A percentile compares a stretch with the other conserved stretches of the same genome.
phyloP scores from a whole-genome alignment of 2,888 invertebrate species.

The Nemotelus nigrinus region DNA sequence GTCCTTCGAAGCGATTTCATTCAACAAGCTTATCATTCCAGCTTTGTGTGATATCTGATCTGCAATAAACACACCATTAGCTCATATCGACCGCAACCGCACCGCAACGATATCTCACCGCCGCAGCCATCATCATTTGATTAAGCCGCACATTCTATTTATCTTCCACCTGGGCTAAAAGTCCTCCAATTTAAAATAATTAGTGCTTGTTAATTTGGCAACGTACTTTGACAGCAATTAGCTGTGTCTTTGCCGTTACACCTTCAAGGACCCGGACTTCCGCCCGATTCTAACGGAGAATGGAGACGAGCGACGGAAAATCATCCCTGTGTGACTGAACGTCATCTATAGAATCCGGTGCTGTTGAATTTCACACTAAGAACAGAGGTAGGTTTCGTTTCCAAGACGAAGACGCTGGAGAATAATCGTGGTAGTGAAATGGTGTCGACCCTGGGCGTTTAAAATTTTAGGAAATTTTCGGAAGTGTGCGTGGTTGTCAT shows the following conservation, averaged over 20 bases:
- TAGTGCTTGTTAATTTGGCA: slow-evolving; percentile 43
- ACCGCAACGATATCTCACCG: neutral
- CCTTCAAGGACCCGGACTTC: neutral
- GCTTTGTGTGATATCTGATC: slow-evolving; percentile 18
- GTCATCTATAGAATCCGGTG: no score
- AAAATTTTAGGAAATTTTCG: neutral
- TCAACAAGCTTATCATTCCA: neutral
- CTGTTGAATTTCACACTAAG: neutral
- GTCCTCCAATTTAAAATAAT: slow-evolving; percentile 44
- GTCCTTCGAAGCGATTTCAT: slow-evolving; percentile 5
- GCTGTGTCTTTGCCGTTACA: slow-evolving; percentile 31
- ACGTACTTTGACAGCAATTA: slow-evolving; percentile 44
- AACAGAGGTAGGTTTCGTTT: neutral
- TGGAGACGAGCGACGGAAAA: neutral
- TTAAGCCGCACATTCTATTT: slow-evolving; percentile 32
- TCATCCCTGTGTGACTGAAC: neutral
- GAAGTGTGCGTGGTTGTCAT: neutral
- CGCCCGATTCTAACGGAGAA: neutral
- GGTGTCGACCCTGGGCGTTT: neutral
- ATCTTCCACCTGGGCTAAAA: slow-evolving; percentile 45
- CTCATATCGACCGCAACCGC: slow-evolving; percentile 28
- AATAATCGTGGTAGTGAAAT: neutral
- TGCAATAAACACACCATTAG: slow-evolving; percentile 23
- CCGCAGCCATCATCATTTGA: slow-evolving; percentile 5
- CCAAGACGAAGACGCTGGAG: neutral